A percentile compares a stretch with the other conserved stretches of the same genome.
phyloP scores from a whole-genome alignment of 2,797 vertebrate genomes.

The Oreochromis grahami region DNA sequence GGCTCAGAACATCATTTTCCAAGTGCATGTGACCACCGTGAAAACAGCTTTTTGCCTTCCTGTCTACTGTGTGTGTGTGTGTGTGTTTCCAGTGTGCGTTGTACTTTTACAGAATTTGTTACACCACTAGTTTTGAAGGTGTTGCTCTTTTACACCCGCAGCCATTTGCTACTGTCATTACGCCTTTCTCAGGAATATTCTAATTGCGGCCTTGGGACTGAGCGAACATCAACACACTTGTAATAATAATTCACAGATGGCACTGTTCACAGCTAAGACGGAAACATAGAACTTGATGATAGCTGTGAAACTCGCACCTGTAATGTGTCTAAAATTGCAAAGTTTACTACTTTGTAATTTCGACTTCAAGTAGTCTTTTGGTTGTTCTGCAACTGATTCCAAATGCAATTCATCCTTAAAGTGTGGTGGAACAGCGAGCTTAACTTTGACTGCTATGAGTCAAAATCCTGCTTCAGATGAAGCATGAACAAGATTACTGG shows the following conservation, averaged over 20 bases:
- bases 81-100: neutral
- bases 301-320: neutral
- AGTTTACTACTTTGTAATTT: neutral
- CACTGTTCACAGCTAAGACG: neutral
- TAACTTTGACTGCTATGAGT: neutral
- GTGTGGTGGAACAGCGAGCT: neutral
- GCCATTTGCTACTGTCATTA: neutral
- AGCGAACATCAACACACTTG: neutral
- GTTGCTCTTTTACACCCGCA: conserved; percentile 11
- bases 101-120: neutral
- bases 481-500: neutral
- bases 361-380: neutral
- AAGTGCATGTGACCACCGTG: neutral
- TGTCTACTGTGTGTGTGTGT: neutral
- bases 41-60: neutral
- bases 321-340: neutral
- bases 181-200: neutral
- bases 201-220: conserved; percentile 1
- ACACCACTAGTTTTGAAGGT: neutral
- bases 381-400: neutral
- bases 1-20: neutral
- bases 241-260: neutral
- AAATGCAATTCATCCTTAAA: neutral
- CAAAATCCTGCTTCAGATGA: neutral
- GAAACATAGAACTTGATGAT: neutral